phyloP scores from a whole-genome alignment of 2,113 vertebrate genomes.

The Peromyscus polionotus region DNA sequence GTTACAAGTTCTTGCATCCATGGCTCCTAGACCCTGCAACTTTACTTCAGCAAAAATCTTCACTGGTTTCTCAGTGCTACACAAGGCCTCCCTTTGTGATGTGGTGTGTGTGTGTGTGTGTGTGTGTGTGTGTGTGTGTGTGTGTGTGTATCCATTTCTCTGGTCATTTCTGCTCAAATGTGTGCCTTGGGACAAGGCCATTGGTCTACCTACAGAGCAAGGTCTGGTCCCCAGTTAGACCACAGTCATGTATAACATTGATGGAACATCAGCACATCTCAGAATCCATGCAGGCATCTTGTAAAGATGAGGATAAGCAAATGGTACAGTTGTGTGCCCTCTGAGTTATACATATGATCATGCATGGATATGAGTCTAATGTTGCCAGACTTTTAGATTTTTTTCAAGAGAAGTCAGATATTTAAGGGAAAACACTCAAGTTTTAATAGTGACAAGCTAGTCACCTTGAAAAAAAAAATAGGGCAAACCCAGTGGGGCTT shows the following conservation, averaged over 20 bases:
- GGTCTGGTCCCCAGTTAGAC: not conserved
- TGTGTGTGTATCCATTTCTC: not conserved
- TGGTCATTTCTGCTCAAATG: not conserved
- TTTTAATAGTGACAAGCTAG: constrained; percentile 45
- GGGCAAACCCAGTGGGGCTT: not conserved
- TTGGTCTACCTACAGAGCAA: not conserved
- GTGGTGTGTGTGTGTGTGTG: too few species aligned
- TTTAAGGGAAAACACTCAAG: constrained; percentile 11
- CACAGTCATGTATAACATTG: not conserved
- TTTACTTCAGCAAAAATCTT: constrained; percentile 12
- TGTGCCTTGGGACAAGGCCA: not conserved
- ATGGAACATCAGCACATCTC: not conserved
- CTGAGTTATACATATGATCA: not conserved
- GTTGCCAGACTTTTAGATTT: not conserved
- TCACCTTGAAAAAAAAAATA: not conserved
- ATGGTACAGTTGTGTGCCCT: not conserved
- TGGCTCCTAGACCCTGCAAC: not conserved
- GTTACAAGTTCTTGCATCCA: not conserved
- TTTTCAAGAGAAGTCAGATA: constrained; percentile 43
- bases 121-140: too few species aligned
- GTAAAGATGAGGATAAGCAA: not conserved
- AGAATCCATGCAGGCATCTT: not conserved
- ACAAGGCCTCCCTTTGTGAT: not conserved
- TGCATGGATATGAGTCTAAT: not conserved
- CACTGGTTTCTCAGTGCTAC: constrained; percentile 4